Evolutionary conservation across 2,797 vertebrate species (phyloP).

Genomic region (Notolabrus celidotus): DNA sequence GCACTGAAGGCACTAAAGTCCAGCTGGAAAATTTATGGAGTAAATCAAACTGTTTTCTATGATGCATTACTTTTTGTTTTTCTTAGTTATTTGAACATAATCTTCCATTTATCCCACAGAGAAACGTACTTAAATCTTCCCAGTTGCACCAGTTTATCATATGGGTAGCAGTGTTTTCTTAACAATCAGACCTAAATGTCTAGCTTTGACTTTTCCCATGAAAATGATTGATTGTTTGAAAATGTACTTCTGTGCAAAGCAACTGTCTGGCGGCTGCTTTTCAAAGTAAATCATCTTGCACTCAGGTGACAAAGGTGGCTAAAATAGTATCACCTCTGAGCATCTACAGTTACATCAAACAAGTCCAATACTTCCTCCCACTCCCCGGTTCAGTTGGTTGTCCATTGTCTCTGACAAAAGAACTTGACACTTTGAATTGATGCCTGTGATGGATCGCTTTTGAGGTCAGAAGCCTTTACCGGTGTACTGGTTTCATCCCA

Average conservation of each 20-base stretch:
- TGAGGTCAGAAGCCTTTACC: conserved; percentile 84
- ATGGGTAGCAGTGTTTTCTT: not conserved
- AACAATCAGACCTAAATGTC: not conserved
- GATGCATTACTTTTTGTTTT: conserved; percentile 48
- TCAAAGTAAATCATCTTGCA: conserved; percentile 68
- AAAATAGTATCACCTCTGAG: conserved; percentile 79
- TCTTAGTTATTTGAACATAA: conserved; percentile 40
- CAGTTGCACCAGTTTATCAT: conserved; percentile 8
- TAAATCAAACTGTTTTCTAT: conserved; percentile 48
- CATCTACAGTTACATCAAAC: conserved; percentile 83
- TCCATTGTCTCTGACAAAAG: conserved; percentile 81
- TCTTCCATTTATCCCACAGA: conserved; percentile 42
- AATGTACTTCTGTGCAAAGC: conserved; percentile 39
- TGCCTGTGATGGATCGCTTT: conserved; percentile 84
- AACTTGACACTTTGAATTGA: conserved; percentile 83
- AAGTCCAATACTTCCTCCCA: conserved; percentile 85
- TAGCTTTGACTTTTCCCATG: not conserved
- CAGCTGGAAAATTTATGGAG: conserved; percentile 64
- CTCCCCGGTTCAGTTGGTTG: conserved; percentile 82
- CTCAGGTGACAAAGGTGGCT: conserved; percentile 76
- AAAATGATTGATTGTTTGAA: not conserved
- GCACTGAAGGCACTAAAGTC: conserved; percentile 44
- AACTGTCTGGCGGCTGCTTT: conserved; percentile 63
- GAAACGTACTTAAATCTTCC: conserved; percentile 34
- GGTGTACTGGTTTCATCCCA: conserved; percentile 81